A percentile compares a stretch with the other conserved stretches of the same genome.
These are phyloP conservation scores for Hemithea aestivaria DNA, from an alignment of 2,888 invertebrate genomes.

Conservation along the genomic window DNA sequence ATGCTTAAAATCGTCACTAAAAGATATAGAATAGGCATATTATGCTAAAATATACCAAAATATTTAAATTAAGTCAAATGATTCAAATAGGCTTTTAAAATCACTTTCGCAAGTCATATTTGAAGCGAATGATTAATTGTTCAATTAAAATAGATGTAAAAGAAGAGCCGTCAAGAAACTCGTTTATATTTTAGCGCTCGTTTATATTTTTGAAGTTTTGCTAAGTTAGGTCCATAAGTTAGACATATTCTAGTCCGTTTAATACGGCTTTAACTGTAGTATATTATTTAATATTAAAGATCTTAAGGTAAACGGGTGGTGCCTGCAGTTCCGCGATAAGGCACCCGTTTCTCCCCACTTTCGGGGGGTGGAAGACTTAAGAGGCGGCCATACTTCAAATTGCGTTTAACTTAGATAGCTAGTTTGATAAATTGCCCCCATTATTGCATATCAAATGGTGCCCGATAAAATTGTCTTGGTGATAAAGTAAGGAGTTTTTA, in stretches of 20 bases:
- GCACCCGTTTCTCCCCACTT: constrained; percentile 50
- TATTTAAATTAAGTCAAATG: too few relatives aligned
- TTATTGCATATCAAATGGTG: constrained; percentile 74
- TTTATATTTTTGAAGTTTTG: too few relatives aligned
- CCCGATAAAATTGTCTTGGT: constrained; percentile 59
- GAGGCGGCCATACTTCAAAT: constrained; percentile 76
- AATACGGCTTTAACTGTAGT: constrained; percentile 65
- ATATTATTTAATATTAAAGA: constrained; percentile 79
- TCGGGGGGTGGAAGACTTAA: constrained; percentile 68
- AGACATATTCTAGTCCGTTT: constrained; percentile 52
- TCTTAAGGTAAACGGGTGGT: constrained; percentile 75
- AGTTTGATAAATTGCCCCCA: constrained; percentile 73
- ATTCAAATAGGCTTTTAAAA: too few relatives aligned
- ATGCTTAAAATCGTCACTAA: too few relatives aligned
- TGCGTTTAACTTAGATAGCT: constrained; percentile 76
- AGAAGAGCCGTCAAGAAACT: too few relatives aligned
- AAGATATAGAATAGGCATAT: too few relatives aligned
- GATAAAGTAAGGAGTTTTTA: constrained; percentile 46
- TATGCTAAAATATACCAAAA: too few relatives aligned
- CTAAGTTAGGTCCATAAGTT: too few relatives aligned
- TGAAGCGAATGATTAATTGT: too few relatives aligned
- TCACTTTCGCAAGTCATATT: too few relatives aligned
- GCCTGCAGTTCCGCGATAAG: constrained; percentile 79
- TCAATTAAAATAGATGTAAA: too few relatives aligned
- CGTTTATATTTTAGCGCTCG: constrained; percentile 1